These are phyloP conservation scores for Zaprionus obscuricornis DNA, from an alignment of 2,888 invertebrate genomes.

Conservation along the genomic window DNA sequence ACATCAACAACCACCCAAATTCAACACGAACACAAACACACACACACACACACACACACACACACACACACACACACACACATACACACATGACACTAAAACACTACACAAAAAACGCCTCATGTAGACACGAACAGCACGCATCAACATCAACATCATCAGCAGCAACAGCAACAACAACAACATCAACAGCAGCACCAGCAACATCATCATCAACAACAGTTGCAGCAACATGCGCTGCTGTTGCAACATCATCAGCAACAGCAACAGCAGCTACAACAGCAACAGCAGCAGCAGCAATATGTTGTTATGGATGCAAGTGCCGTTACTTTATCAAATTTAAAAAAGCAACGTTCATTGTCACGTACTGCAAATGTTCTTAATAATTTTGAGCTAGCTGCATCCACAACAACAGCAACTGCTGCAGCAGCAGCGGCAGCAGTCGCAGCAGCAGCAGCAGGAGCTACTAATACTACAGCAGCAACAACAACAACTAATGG, in stretches of 20 bases:
- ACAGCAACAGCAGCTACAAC: slow-evolving; percentile 55
- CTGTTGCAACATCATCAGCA: slow-evolving; percentile 44
- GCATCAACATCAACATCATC: slow-evolving; percentile 65
- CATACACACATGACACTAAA: too few species aligned
- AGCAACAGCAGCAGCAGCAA: slow-evolving; percentile 57
- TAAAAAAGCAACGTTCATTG: slow-evolving; percentile 95
- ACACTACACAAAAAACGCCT: slow-evolving; percentile 25
- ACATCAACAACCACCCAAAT: slow-evolving; percentile 26
- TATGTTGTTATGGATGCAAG: slow-evolving; percentile 68
- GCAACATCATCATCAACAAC: slow-evolving; percentile 39
- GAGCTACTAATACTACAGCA: slow-evolving; percentile 21
- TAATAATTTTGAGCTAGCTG: slow-evolving; percentile 66
- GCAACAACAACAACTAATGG: slow-evolving; percentile 80
- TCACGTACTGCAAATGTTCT: slow-evolving; percentile 86
- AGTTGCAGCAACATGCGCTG: slow-evolving; percentile 63
- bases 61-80: slow-evolving; percentile 14
- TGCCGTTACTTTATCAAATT: slow-evolving; percentile 90
- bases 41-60: slow-evolving; percentile 15
- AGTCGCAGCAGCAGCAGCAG: slow-evolving; percentile 22
- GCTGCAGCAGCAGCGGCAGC: slow-evolving; percentile 37
- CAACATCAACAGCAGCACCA: slow-evolving; percentile 50
- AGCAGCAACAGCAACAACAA: slow-evolving; percentile 52
- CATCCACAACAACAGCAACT: slow-evolving; percentile 45
- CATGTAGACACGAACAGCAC: slow-evolving; percentile 75
- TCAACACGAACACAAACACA: slow-evolving; percentile 16